Evolutionary conservation across 2,113 vertebrate species (phyloP), one percentile per base, ranked within the genome.

Genomic region (Larimichthys polyactis): DNA sequence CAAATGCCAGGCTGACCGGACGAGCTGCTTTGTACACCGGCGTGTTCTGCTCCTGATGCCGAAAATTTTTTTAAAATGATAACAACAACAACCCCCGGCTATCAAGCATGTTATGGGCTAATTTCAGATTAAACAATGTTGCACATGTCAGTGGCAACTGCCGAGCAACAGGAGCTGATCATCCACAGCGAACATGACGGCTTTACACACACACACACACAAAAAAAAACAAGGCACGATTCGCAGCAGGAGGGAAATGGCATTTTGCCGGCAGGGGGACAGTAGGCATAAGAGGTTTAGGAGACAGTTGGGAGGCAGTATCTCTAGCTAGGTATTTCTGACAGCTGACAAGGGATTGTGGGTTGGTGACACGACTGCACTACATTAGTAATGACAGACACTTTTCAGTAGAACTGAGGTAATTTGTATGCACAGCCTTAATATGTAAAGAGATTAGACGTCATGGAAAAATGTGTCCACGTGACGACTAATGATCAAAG

Each of bases 111-210:
- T 67, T 77, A 66, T 17, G 48, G 57, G 78, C 82, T 87, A 84
- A 91, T 93, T 91, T 91, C 52, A 85, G 80, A 89, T 91, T 79
- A 80, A 83, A 87, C 68, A 86, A 87, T 86, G 73, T 72, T 76
- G 66, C 79, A 75, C 79, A 76, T 90, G 89, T 93, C 83, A 81
- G 73, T 82, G 15, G 70, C 75, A 84, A 89, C 88, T 82, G 91
- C 83, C 87, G 84, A 82, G 75, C 63, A 46, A 90, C 78, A 68
- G 76, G 7, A 78, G 79, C 81, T 68, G 90, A 91, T 89, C 78
- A 83, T 81, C 83, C 71, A 73, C 75, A 55, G 87, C 58, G 70
- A 81, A 82, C 48, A 80, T 63, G 72, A 78, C 79, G 64, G 57
- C 68, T 90, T 89, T 63, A 79, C 49, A 48, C 24, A 58, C 22